These are phyloP conservation scores for Mimumesa dahlbomi DNA, from an alignment of 2,888 invertebrate species.

Conservation along the genomic window DNA sequence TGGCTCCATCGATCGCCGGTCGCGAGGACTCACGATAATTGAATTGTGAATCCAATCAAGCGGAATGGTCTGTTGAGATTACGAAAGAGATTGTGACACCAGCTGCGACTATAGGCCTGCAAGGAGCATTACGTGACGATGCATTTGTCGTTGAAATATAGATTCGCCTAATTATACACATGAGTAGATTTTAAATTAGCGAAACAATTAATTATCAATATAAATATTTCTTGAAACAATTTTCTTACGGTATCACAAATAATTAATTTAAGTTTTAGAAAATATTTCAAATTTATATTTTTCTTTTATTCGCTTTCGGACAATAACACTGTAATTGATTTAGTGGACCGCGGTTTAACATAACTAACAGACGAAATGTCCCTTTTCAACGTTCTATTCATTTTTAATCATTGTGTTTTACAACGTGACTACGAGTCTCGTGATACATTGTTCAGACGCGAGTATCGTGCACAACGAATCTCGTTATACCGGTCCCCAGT, in stretches of 20 bases:
- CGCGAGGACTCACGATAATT: constrained; percentile 61
- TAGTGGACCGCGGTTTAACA: no score
- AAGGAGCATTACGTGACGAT: constrained; percentile 26
- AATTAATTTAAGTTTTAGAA: no score
- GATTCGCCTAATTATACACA: constrained; percentile 9
- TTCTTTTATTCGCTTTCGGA: no score
- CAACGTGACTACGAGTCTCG: not conserved
- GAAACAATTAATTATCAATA: no score
- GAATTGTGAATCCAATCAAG: constrained; percentile 66
- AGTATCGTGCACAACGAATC: not conserved
- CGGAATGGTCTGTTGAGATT: constrained; percentile 58
- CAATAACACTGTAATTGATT: no score
- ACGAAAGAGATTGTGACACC: constrained; percentile 59
- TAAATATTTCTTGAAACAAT: no score
- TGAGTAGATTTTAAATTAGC: no score
- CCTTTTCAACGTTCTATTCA: not conserved
- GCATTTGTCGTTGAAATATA: not conserved
- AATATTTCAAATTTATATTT: no score
- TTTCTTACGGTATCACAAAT: no score
- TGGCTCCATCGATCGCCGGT: constrained; percentile 57
- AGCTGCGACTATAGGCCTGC: constrained; percentile 20
- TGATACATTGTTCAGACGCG: not conserved
- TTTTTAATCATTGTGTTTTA: constrained; percentile 10
- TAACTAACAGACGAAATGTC: no score
- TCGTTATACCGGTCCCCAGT: not conserved